Base-by-base conservation (phyloP, 2,888 invertebrate species). In the Drosophila nr. fundita region DNA sequence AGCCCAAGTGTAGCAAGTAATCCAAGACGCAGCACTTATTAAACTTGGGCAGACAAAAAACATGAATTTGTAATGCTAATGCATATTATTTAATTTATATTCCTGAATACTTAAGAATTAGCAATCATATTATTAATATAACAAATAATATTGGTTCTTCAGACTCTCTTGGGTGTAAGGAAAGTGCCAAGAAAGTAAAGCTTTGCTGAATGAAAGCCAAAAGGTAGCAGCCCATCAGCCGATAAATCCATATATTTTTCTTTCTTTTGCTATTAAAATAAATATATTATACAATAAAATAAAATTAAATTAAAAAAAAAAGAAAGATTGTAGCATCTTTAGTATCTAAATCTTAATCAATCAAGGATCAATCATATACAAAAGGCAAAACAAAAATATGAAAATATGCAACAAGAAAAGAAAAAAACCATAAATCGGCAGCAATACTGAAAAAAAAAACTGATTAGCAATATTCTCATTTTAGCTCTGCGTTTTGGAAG, bases 21-120 rank as follows among this genome's bases (percentile, higher is more conserved):
- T n/a, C 27, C 40, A 57, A 60, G 30, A 27, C 57, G 40, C 52
- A 61, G 8, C 13, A 24, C 10, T 30, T 21, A n/a, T 61, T 77
- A 45, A 65, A 49, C 68, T 62, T n/a, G 15, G 8, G 15, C 15
- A 24, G 15, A 45, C 24, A 45, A 45, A 45, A 45, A 24, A 24
- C 8, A 15, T 24, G 8, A 4, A 24, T 15, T 21, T 21, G 4
- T 2, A 7, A 45, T 45, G 21, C 13, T 21, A 15, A 21, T 45
- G 4, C 24, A 45, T 15, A 7, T 15, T 24, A 24, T 45, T 45
- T 24, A 1, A 7, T 4, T 21, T 15, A 45, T 45, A 45, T 45
- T 21, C 13, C 21, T 21, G 45, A 15, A 13, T 21, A 7, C 7
- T 24, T 11, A 21, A 45, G 21, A 15, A 45, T 7, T 21, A 45